Evolutionary conservation across 2,888 invertebrate species (phyloP).

Genomic region (Lithodes maja): DNA sequence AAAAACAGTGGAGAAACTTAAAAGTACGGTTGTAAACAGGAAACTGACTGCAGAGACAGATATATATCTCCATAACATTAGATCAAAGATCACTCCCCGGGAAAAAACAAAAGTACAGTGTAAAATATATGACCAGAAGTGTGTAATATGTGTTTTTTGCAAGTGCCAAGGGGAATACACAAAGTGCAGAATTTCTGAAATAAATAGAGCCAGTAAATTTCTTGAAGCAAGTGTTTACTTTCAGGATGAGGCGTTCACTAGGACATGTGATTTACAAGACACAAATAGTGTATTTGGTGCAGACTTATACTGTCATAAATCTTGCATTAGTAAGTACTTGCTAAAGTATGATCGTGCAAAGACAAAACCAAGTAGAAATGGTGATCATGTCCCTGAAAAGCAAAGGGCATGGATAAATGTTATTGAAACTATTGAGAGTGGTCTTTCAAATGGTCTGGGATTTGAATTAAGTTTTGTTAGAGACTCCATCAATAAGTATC

Average conservation of each 20-base stretch:
- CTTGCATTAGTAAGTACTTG: not conserved
- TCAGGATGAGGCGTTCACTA: not conserved
- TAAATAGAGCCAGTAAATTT: not conserved
- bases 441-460: not conserved
- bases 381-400: not conserved
- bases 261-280: not conserved
- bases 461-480: constrained; percentile 7
- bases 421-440: constrained; percentile 9
- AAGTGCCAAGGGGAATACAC: not conserved
- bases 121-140: constrained; percentile 8
- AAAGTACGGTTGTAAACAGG: not conserved
- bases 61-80: not conserved
- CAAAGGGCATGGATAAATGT: constrained; percentile 12
- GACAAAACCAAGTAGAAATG: not conserved
- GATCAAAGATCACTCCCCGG: constrained; percentile 14
- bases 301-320: not conserved
- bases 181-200: constrained; percentile 20
- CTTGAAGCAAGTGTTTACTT: no score
- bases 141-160: constrained; percentile 12
- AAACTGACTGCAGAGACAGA: not conserved
- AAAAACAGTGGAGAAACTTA: constrained; percentile 6
- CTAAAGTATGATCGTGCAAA: constrained; percentile 19
- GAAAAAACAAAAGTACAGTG: constrained; percentile 5
- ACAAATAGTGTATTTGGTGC: no score
- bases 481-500: constrained; percentile 21